Conservation (phyloP, 2,797 vertebrate genomes). For the Urocyon cinereoargenteus region DNA sequence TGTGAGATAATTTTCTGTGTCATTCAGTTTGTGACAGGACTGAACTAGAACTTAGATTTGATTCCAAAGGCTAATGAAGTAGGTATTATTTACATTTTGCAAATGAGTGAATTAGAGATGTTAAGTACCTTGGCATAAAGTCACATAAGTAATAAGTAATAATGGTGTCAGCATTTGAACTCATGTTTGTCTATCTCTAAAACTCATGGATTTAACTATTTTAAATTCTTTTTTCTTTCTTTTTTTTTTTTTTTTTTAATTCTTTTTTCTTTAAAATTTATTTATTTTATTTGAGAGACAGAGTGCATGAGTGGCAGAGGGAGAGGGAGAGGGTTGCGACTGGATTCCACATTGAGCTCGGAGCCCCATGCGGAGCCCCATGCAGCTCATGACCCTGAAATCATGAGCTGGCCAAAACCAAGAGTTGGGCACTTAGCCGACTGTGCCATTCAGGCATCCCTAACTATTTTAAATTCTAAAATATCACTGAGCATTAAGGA, state of each 20-base stretch:
- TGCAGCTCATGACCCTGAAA: not conserved
- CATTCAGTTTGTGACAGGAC: not conserved
- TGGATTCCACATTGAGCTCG: not conserved
- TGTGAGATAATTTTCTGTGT: not conserved
- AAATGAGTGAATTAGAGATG: not conserved
- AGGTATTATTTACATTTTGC: not conserved
- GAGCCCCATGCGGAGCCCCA: not conserved
- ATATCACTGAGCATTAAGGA: not conserved
- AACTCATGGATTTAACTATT: not conserved
- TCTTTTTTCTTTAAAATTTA: not conserved
- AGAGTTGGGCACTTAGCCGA: not conserved
- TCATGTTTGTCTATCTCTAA: slow-evolving; percentile 19
- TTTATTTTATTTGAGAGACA: not conserved
- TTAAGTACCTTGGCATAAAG: not conserved
- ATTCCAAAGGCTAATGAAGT: not conserved
- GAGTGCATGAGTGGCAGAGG: not conserved
- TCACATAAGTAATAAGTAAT: not conserved
- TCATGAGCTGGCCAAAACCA: not conserved
- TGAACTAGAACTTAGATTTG: not conserved
- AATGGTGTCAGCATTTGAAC: not conserved
- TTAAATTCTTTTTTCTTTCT: not conserved
- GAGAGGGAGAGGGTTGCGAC: not conserved
- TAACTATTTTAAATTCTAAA: not conserved
- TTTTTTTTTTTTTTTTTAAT: no score
- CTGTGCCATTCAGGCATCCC: not conserved